Conservation (phyloP, 2,888 invertebrate genomes). For the Drosophila picticornis region DNA sequence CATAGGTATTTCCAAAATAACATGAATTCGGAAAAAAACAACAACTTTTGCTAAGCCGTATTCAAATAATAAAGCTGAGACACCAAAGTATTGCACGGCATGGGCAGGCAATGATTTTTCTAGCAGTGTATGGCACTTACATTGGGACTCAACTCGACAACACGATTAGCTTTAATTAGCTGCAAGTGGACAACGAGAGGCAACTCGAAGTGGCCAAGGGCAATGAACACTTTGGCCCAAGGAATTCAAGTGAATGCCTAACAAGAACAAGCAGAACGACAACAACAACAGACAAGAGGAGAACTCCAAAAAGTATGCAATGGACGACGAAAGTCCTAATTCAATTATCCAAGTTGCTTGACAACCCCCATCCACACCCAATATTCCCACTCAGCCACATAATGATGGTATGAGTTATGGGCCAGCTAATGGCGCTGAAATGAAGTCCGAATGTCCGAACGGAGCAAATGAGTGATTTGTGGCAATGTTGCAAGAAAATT, state of each 20-base stretch:
- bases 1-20: background rate
- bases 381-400: background rate
- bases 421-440: constrained; percentile 65
- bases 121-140: constrained; percentile 34
- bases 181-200: constrained; percentile 50
- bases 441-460: constrained; percentile 44
- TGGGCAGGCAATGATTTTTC: constrained; percentile 7
- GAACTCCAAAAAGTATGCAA: constrained; percentile 40
- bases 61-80: background rate
- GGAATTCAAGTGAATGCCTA: constrained; percentile 57
- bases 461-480: constrained; percentile 55
- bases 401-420: constrained; percentile 49
- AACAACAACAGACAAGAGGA: background rate
- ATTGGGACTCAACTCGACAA: constrained; percentile 47
- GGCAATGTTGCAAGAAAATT: constrained; percentile 40
- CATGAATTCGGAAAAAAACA: background rate
- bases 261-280: constrained; percentile 1
- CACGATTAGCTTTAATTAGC: constrained; percentile 73
- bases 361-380: background rate
- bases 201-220: constrained; percentile 48
- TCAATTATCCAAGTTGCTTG: constrained; percentile 48
- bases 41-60: background rate
- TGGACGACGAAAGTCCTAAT: constrained; percentile 27
- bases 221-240: constrained; percentile 59
- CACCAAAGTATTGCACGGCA: background rate